Evolutionary conservation across 2,888 invertebrate species (phyloP), one percentile per base, ranked within the genome.

Genomic region (Hetaerina titia): DNA sequence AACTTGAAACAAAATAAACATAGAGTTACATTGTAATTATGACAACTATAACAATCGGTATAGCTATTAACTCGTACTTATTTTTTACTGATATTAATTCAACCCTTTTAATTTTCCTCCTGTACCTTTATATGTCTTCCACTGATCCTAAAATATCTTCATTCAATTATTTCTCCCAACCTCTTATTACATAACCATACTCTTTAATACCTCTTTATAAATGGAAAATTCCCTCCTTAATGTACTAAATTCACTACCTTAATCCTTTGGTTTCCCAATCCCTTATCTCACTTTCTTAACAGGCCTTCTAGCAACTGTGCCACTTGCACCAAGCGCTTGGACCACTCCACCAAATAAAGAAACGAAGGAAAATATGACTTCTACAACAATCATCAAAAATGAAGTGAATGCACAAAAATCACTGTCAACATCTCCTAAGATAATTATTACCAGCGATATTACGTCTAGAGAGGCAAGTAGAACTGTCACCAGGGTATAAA

Each of bases 341-440:
- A 92, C 64, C 5, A 45, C 45, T 56, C 69, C 69, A n/a, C 57
- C 74, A 31, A 45, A 74, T 56, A 92, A 69, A 74, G 92, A 92
- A 13, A 45, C 31, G 19, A 92, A 92, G 56, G 92, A 92, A 56
- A 69, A 56, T 56, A 92, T 15, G n/a, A n/a, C 25, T 56, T 22
- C 69, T 5, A 69, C 45, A 11, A 31, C 64, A n/a, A 92, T 22
- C 69, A 69, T 15, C 9, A 81, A 92, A 69, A 69, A 74, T 74
- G 92, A 92, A 74, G 56, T 92, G 56, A 92, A 92, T 92, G 56
- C 92, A 56, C 92, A 92, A 69, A 92, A 92, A 69, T 92, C 92
- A 92, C 74, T 92, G 92, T 56, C 45, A 31, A 56, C 69, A 74
- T 74, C 92, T 74, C 92, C 92, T 6, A 92, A 92, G 60, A 22